Percentiles rank a stretch among this genome's conserved stretches.
Conservation (phyloP, 37 sponge, comb jelly and placozoan species). For the Geodia barretti region DNA sequence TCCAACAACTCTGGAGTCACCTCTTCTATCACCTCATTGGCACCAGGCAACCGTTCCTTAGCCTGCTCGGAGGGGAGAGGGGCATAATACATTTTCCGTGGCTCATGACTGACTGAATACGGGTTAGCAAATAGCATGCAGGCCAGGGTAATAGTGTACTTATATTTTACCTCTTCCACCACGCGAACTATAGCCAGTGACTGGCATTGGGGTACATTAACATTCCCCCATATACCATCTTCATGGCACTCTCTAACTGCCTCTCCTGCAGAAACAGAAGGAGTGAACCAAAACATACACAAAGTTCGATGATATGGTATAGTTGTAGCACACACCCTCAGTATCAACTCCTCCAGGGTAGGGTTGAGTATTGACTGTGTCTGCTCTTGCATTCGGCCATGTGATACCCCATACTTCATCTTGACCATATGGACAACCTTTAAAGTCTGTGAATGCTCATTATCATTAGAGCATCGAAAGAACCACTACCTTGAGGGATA, state of each 20-base stretch:
- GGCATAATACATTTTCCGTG: neutral
- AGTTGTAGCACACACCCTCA: neutral
- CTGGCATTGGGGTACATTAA: conserved; percentile 6
- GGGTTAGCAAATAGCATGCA: no score
- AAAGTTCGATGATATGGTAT: no score
- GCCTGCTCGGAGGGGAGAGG: neutral
- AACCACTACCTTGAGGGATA: no score
- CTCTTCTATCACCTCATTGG: neutral
- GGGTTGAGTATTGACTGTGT: conserved; percentile 20
- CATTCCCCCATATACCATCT: conserved; percentile 11
- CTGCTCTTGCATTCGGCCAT: conserved; percentile 50
- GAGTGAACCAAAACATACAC: no score
- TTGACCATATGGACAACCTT: conserved; percentile 39
- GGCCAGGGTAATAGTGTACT: no score
- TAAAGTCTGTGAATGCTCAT: conserved; percentile 9
- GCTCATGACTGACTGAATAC: no score
- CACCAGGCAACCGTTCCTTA: neutral
- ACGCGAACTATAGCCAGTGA: neutral
- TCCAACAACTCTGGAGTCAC: neutral
- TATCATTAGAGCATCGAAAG: no score
- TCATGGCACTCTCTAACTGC: conserved; percentile 9
- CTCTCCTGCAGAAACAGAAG: neutral
- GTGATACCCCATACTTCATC: conserved; percentile 19
- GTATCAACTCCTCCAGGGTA: conserved; percentile 40
- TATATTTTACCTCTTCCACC: neutral